phyloP scores from a whole-genome alignment of 1,140 invertebrate species.

The Pseudomyrmex pallidus region DNA sequence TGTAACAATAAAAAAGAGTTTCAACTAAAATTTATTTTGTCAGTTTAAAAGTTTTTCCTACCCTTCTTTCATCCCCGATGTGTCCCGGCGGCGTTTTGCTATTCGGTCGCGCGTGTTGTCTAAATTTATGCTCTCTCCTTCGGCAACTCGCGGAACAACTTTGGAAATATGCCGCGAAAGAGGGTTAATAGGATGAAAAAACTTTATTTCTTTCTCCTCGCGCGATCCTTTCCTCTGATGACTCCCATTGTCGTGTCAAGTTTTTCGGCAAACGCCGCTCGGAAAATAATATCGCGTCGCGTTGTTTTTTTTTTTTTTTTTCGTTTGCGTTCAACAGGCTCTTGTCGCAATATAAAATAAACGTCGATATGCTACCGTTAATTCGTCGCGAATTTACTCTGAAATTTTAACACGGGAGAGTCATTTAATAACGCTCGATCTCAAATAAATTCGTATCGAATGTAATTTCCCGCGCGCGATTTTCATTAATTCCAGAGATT shows the following conservation, averaged over 20 bases:
- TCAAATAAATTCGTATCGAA: too few relatives aligned
- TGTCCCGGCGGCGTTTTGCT: neutral
- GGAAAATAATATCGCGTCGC: neutral
- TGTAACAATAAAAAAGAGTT: constrained; percentile 44
- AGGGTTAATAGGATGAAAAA: constrained; percentile 41
- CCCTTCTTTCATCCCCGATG: neutral
- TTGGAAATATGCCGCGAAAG: constrained; percentile 37
- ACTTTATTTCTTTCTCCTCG: neutral
- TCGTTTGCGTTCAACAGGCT: too few relatives aligned
- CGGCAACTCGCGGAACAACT: constrained; percentile 25
- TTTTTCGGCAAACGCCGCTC: neutral
- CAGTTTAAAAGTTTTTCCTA: neutral
- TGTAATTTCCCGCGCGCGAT: too few relatives aligned
- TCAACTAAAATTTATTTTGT: constrained; percentile 57
- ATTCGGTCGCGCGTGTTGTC: neutral
- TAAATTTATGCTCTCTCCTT: constrained; percentile 16
- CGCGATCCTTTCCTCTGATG: constrained; percentile 12
- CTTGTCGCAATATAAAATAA: too few relatives aligned
- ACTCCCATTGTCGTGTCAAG: constrained; percentile 23
- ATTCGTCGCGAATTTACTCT: too few relatives aligned
- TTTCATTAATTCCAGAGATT: too few relatives aligned
- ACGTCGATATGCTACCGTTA: too few relatives aligned
- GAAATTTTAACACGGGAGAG: too few relatives aligned
- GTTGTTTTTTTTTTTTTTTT: too few relatives aligned
- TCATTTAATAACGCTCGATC: too few relatives aligned